Evolutionary conservation across 2,888 invertebrate genomes (phyloP), one percentile per base, ranked within the genome.

Genomic region (Pyralis farinalis): DNA sequence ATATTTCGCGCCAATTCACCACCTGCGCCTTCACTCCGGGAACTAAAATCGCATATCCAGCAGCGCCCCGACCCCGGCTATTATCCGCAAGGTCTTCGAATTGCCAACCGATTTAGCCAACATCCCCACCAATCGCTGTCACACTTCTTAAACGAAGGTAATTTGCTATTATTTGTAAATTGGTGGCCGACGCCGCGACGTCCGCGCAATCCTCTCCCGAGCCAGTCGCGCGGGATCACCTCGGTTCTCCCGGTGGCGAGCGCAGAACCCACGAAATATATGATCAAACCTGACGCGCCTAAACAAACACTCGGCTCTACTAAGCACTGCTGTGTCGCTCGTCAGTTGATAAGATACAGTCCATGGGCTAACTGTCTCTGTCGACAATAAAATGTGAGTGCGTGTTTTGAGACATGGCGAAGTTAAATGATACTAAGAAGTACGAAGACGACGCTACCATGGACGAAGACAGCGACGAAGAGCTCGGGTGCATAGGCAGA

Each of bases 151-250:
- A 86, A 87, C 86, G 85, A 82, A 80, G 85, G 86, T 85, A 88
- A 88, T 88, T 87, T 81, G 84, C 85, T 83, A 82, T 85, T 84
- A 86, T 84, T 86, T 80, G 87, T 85, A 88, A 88, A 88, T 88
- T 88, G 88, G 81, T 75, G 77, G 71, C 55, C 67, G 71, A 74
- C 38, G 32, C 25, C 72, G 74, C 73, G 61, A 75, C 84, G 81
- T 81, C 83, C 84, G 83, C 69, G 63, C 67, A 65, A 73, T 63
- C 69, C 57, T 62, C 53, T 58, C 64, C 70, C 62, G 58, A 55
- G 77, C 65, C 85, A 86, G 86, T 86, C 77, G 74, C 62, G 70
- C 79, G 71, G 75, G 77, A 79, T 73, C 77, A 58, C 76, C 70
- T 67, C 72, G 67, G 76, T 58, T 69, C 63, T 72, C 71, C 73